Base-by-base conservation (phyloP, 2,113 vertebrate species). In the Hippopotamus amphibius region DNA sequence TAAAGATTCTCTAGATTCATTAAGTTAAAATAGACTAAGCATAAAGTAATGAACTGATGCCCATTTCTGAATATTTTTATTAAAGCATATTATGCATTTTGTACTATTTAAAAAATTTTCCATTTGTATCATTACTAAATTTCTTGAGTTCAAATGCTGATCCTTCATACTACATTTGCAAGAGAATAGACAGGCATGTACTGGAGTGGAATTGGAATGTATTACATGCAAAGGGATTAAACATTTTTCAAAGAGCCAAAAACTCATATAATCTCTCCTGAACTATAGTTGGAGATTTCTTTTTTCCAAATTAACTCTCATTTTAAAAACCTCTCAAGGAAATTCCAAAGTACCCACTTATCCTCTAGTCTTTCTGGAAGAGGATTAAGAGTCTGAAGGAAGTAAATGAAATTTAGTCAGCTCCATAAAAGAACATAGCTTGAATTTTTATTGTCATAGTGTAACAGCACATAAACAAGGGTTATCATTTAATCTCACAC, bases 341-440 rank as follows among this genome's bases (percentile, higher is more conserved):
- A 95, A 93, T 96, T 82, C 48, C 68, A 93, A 90, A 81, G 55
- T 92, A 74, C 48, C 48, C 48, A 69, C 15, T 93, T 96, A 65
- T 90, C 65, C 33, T 74, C 46, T 41, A 55, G 8, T 53, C 41
- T 74, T 80, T 88, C 80, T 69, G 65, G n/a, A 88, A 96, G 26
- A 81, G 17, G 26, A 87, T 90, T 85, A 68, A 94, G 4, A 41
- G 77, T 88, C 43, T 95, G 21, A 88, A 26, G 14, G 10, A 80
- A 90, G 37, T 69, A 81, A 88, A 92, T 81, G 21, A 84, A 96
- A 93, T 88, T 85, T 88, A 92, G 2, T 19, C 14, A 57, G 15
- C 4, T 93, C 19, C 61, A n/a, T 57, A 30, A 48, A 26, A 93
- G 7, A 92, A 63, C 6, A 66, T 76, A 55, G 53, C 24, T 55